A percentile compares a stretch with the other conserved stretches of the same genome.
phyloP scores from a whole-genome alignment of 2,113 vertebrate species.

The Phrynosoma blainvillii region DNA sequence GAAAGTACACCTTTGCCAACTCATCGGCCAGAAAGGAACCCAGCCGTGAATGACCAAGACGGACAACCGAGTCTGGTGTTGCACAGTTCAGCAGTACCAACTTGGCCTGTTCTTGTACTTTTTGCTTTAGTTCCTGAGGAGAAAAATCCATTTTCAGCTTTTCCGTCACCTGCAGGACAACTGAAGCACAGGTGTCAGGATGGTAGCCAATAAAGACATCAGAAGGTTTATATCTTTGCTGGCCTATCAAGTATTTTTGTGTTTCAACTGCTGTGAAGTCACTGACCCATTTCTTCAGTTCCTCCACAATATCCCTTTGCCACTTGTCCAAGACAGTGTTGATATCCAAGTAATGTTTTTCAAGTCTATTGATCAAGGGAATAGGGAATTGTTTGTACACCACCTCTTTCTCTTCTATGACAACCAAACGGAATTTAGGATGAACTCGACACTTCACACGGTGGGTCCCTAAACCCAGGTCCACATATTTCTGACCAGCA shows the following conservation, averaged over 20 bases:
- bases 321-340: slow-evolving; percentile 81
- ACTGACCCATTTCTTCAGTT: slow-evolving; percentile 81
- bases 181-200: slow-evolving; percentile 87
- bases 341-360: slow-evolving; percentile 95
- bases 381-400: slow-evolving; percentile 93
- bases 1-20: slow-evolving; percentile 79
- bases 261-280: slow-evolving; percentile 67
- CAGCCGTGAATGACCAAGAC: slow-evolving; percentile 72
- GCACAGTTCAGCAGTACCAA: slow-evolving; percentile 86
- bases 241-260: slow-evolving; percentile 35
- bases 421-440: slow-evolving; percentile 86
- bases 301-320: slow-evolving; percentile 76
- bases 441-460: slow-evolving; percentile 97
- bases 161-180: slow-evolving; percentile 84
- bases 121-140: slow-evolving; percentile 46
- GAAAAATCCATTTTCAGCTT: slow-evolving; percentile 46
- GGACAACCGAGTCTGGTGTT: slow-evolving; percentile 91
- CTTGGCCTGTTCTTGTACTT: slow-evolving; percentile 73
- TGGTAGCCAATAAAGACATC: slow-evolving; percentile 94
- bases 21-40: slow-evolving; percentile 60
- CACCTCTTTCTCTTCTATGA: slow-evolving; percentile 92
- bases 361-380: slow-evolving; percentile 94
- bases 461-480: slow-evolving; percentile 93
- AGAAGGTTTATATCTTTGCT: slow-evolving; percentile 76
- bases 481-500: slow-evolving; percentile 95